Conservation (phyloP, 2,888 invertebrate species). For the Drosophila leonis region DNA sequence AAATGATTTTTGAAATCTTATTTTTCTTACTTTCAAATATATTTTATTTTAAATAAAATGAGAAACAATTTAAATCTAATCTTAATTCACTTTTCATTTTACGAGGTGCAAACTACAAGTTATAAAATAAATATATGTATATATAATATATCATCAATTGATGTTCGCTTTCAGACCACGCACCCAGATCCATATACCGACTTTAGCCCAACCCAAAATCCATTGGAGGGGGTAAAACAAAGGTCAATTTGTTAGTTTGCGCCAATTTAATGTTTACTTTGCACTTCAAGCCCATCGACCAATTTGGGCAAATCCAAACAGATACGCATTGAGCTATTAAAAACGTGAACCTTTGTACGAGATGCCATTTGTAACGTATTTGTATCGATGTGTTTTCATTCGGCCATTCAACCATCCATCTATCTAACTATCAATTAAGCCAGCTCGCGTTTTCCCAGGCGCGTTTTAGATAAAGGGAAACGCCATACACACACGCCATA, state of each 20-base stretch:
- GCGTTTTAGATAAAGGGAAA: slow-evolving; percentile 67
- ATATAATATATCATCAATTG: slow-evolving; percentile 30
- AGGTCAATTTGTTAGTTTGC: slow-evolving; percentile 71
- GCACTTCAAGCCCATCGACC: slow-evolving; percentile 63
- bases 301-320: slow-evolving; percentile 66
- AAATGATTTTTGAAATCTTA: not conserved
- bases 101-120: slow-evolving; percentile 67
- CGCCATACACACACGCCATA: slow-evolving; percentile 41
- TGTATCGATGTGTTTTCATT: slow-evolving; percentile 26
- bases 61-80: not conserved
- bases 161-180: slow-evolving; percentile 24
- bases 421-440: slow-evolving; percentile 67
- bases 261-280: slow-evolving; percentile 79
- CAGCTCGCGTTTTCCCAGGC: slow-evolving; percentile 70
- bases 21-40: not conserved
- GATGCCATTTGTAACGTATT: slow-evolving; percentile 51
- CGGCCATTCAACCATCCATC: slow-evolving; percentile 13
- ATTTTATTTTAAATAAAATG: not conserved
- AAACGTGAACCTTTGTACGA: slow-evolving; percentile 41
- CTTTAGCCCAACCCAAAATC: slow-evolving; percentile 41
- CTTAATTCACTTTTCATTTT: slow-evolving; percentile 9
- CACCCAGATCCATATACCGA: slow-evolving; percentile 17
- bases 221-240: slow-evolving; percentile 40
- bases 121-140: slow-evolving; percentile 19
- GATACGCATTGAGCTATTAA: slow-evolving; percentile 55